Base-by-base conservation (phyloP, 1,140 invertebrate species). In the Magallana angulata region DNA sequence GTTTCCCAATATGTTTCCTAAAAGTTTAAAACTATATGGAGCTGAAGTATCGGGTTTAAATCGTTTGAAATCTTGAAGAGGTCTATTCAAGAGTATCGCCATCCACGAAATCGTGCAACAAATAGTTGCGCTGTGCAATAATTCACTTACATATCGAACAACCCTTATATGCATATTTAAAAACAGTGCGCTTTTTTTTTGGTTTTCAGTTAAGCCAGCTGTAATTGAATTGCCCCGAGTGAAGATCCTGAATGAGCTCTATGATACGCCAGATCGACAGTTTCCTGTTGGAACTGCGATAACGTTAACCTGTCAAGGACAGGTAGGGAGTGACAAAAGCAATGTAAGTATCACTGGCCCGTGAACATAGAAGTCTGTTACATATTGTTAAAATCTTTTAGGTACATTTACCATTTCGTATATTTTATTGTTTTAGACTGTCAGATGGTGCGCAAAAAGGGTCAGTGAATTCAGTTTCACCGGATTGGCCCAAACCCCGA, bases 231-330 rank as follows among this genome's bases (percentile, higher is more conserved):
- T 30, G 18, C 68, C 68, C 0, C 7, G 6, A 7, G 68, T 71
- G 6, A 18, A 30, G 18, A 71, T 71, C 11, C 68, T 71, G 3
- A 30, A 30, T 1, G 18, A 30, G 14, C 11, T 71, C 30, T 36
- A 5, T 9, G 12, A 71, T 11, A 71, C 68, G 0, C n/a, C 18
- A 7, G 3, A 18, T 8, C 30, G 68, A 71, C 68, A 71, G 68
- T 71, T 71, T 71, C 18, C 68, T 30, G 68, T 71, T 36, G 68
- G 68, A 30, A 71, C 68, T 8, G 68, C 68, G 7, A 30, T 71
- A 24, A 18, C 36, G 30, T 30, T 71, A 30, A 71, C 18, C 2
- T 71, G 68, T 30, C 12, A 7, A 1, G 68, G 68, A 30, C 68
- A 71, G 7, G 36, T 30, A 2, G 68, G 68, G 0, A 9, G 68